A percentile compares a stretch with the other conserved stretches of the same genome.
phyloP scores from a whole-genome alignment of 2,797 vertebrate genomes.

The Uromys caudimaculatus region DNA sequence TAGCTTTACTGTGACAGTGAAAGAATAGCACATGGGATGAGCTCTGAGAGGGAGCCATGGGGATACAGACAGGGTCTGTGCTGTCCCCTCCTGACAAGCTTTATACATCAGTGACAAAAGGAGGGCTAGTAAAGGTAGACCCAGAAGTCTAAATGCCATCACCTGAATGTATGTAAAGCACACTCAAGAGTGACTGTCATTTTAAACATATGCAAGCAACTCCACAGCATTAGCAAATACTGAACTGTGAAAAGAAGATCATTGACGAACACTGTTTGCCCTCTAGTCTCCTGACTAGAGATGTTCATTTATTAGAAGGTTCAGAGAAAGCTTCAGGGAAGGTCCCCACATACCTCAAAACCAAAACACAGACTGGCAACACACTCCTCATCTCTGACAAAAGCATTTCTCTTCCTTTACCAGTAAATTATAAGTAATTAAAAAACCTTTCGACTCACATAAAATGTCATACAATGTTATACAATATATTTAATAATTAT shows the following conservation, averaged over 20 bases:
- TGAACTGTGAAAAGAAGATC: neutral
- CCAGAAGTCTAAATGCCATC: neutral
- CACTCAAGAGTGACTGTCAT: neutral
- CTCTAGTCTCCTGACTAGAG: neutral
- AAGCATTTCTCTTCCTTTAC: neutral
- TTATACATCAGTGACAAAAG: neutral
- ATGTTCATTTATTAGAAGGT: neutral
- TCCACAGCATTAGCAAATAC: neutral
- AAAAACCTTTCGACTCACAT: neutral
- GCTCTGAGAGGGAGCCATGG: neutral
- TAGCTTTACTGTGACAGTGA: neutral
- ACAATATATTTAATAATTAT: neutral
- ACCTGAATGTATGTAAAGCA: neutral
- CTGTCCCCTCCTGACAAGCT: neutral
- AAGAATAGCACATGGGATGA: neutral
- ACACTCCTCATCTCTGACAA: neutral
- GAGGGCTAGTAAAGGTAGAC: neutral
- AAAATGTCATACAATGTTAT: slow-evolving; percentile 20
- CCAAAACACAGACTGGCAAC: neutral
- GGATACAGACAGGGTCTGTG: neutral
- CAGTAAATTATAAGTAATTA: neutral
- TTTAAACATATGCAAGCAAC: neutral
- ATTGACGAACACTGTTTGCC: neutral
- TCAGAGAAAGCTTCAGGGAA: neutral
- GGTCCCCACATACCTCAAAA: neutral